phyloP scores from a whole-genome alignment of 2,797 vertebrate genomes.

The Telmatherina bonti region DNA sequence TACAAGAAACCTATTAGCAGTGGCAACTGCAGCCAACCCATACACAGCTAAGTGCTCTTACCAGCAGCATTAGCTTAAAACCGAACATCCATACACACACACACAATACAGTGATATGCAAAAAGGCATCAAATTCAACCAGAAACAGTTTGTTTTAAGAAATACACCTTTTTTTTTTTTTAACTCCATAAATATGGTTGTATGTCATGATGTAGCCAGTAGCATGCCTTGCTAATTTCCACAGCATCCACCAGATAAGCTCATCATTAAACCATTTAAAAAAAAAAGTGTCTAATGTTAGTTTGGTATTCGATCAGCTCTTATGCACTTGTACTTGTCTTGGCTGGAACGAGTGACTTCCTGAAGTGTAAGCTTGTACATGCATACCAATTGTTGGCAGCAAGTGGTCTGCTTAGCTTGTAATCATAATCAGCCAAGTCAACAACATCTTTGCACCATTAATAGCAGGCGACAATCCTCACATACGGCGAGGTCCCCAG shows the following conservation, averaged over 20 bases:
- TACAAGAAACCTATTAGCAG: constrained; percentile 79
- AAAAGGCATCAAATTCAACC: neutral
- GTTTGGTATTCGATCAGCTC: neutral
- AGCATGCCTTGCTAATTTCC: neutral
- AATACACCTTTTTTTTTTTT: neutral
- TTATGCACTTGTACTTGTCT: neutral
- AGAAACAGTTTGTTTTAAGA: neutral
- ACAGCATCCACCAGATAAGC: neutral
- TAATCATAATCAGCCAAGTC: constrained; percentile 47
- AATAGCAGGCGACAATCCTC: constrained; percentile 41
- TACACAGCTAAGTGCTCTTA: constrained; percentile 36
- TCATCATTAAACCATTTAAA: neutral
- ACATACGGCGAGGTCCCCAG: constrained; percentile 44
- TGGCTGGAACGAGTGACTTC: constrained; percentile 4
- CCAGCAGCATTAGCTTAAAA: constrained; percentile 18
- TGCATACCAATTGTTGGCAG: constrained; percentile 24
- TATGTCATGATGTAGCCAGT: neutral
- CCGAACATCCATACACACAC: constrained; percentile 1
- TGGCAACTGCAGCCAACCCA: constrained; percentile 44
- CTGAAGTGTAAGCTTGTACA: neutral
- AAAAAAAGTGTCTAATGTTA: neutral
- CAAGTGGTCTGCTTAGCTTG: constrained; percentile 41
- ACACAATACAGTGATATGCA: constrained; percentile 1
- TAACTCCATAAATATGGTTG: neutral
- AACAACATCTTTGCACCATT: constrained; percentile 31